Base-by-base conservation (phyloP, 2,888 invertebrate genomes). In the Sipha maydis region DNA sequence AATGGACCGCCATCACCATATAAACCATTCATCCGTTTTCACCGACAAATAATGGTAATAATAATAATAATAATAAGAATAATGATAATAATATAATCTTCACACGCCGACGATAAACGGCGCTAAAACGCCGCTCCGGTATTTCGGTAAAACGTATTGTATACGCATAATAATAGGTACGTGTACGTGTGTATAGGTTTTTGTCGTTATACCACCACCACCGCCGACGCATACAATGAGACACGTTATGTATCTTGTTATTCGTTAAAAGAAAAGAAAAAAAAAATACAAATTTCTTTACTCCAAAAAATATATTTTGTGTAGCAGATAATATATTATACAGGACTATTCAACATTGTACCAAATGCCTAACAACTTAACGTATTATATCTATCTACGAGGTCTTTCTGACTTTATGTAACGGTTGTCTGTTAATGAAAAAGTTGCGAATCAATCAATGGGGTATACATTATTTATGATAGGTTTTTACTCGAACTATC, bases 121-220 rank as follows among this genome's bases (percentile, higher is more conserved):
- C 85, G 85, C 85, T 85, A 85, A 85, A 85, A 79, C 71, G 84
- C 28, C 48, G 76, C 76, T 56, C 56, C 56, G 84, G 84, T 76
- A 84, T 84, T 73, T 83, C 31, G 78, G 38, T 25, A 67, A 67
- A 34, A 67, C 28, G 54, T 28, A 56, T 78, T 56, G 21, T 31
- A 67, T n/a, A 67, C 34, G 61, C n/a, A 38, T 78, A 78, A 8
- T 54, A 31, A n/a, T 54, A 54, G n/a, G 25, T 19, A 28, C 31
- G 61, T 9, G 25, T 19, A 28, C 31, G 61, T 9, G 38, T 14
- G 61, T 34, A 31, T 79, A 61, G n/a, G 79, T 61, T 73, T 54
- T 83, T 73, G 54, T 73, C 34, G 73, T 73, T 54, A n/a, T n/a
- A 41, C 41, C 41, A 8, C 41, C 54, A 34, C 54, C 31, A 7